These are phyloP conservation scores for Ceyx erithaca DNA, from an alignment of 2,797 vertebrate species.

Conservation along the genomic window DNA sequence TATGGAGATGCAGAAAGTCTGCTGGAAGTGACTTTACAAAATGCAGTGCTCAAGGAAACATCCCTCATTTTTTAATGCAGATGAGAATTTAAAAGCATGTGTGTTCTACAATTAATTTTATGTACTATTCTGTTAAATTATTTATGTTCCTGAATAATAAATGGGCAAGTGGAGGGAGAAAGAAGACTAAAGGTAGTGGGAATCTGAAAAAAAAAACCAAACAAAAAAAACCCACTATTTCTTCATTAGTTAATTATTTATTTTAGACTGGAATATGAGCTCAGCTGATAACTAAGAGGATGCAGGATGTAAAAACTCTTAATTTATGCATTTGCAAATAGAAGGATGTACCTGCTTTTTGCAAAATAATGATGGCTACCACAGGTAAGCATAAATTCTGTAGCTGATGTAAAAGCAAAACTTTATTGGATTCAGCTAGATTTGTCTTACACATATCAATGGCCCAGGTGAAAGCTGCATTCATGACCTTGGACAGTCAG, in stretches of 20 bases:
- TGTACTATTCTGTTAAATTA: conserved; percentile 73
- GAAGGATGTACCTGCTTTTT: background rate
- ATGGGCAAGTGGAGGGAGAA: background rate
- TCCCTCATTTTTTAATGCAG: conserved; percentile 61
- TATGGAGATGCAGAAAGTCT: conserved; percentile 40
- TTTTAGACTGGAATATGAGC: conserved; percentile 26
- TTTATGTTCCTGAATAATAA: conserved; percentile 68
- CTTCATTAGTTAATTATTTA: conserved; percentile 22
- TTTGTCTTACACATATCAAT: background rate
- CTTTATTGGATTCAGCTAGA: background rate
- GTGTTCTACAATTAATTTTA: conserved; percentile 74
- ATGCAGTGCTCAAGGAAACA: background rate
- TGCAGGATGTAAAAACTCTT: background rate
- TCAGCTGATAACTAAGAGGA: conserved; percentile 25
- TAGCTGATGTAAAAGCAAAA: background rate
- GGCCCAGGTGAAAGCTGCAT: background rate
- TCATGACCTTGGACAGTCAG: background rate
- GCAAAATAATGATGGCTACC: background rate
- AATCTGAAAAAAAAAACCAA: background rate
- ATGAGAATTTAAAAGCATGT: conserved; percentile 70
- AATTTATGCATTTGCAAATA: background rate
- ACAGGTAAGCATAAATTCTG: background rate
- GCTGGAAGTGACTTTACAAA: conserved; percentile 49
- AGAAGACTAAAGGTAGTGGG: background rate
- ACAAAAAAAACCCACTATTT: background rate